These are phyloP conservation scores for Cephalopterus ornatus DNA, from an alignment of 2,113 vertebrate species.

Conservation along the genomic window DNA sequence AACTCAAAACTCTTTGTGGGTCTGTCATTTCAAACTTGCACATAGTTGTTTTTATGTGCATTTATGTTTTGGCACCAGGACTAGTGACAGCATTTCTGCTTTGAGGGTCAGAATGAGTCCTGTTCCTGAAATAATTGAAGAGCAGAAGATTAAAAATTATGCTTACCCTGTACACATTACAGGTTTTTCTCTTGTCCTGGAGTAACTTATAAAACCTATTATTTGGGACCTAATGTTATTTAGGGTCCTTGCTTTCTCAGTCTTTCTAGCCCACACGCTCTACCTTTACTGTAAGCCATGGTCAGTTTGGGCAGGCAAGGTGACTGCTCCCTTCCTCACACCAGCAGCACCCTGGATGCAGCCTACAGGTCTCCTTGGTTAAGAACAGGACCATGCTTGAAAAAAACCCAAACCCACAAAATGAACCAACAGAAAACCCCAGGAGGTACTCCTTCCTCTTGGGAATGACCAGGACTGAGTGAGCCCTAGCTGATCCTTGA, in stretches of 20 bases:
- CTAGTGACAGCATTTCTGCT: not conserved
- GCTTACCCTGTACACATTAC: not conserved
- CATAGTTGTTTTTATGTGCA: not conserved
- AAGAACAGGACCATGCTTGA: not conserved
- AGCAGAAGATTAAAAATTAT: not conserved
- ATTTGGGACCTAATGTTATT: not conserved
- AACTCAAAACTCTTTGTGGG: not conserved
- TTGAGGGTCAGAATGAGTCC: not conserved
- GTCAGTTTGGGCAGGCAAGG: not conserved
- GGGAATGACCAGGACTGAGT: not conserved
- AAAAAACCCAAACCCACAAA: not conserved
- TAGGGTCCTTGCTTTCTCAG: not conserved
- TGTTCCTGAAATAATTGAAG: not conserved
- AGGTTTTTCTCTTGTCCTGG: not conserved
- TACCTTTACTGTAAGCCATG: not conserved
- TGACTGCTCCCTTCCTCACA: not conserved
- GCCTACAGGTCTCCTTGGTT: not conserved
- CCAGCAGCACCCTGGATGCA: not conserved
- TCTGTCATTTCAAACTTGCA: not conserved
- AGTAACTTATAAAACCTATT: not conserved
- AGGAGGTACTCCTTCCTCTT: not conserved
- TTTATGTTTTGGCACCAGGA: not conserved
- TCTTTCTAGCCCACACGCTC: not conserved
- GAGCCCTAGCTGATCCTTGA: not conserved
- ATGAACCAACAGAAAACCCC: not conserved